phyloP scores from a whole-genome alignment of 2,113 vertebrate species.

The Taxidea taxus region DNA sequence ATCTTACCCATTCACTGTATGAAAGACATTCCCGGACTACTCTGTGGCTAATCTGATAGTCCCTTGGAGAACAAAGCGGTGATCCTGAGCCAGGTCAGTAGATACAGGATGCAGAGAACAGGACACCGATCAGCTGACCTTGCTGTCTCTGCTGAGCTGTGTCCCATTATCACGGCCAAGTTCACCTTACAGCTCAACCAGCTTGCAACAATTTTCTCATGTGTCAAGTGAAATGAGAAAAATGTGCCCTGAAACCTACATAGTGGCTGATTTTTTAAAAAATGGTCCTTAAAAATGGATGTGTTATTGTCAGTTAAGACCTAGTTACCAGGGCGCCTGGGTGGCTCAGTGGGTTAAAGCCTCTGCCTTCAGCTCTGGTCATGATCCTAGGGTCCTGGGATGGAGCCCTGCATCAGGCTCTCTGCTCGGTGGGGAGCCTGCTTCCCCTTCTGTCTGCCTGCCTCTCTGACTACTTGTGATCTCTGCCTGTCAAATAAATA shows the following conservation, averaged over 20 bases:
- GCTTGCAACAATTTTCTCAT: slow-evolving; percentile 43
- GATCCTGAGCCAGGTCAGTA: slow-evolving; percentile 22
- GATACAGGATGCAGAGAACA: background rate
- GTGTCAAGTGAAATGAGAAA: slow-evolving; percentile 53
- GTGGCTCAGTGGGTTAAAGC: no score
- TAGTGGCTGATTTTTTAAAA: no score
- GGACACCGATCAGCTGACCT: background rate
- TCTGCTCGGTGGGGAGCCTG: no score
- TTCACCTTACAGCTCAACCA: slow-evolving; percentile 50
- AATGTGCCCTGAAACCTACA: slow-evolving; percentile 38
- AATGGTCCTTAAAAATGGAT: background rate
- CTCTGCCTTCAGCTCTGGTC: no score
- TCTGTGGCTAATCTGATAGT: background rate
- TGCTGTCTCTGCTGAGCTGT: slow-evolving; percentile 43
- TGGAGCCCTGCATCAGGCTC: no score
- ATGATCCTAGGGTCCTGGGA: no score
- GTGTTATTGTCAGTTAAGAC: background rate
- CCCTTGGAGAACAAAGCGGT: background rate
- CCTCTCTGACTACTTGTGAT: no score
- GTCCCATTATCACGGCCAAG: slow-evolving; percentile 35
- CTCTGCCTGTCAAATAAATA: no score
- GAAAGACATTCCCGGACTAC: background rate
- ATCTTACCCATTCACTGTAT: background rate
- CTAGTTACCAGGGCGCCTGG: background rate
- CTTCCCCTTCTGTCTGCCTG: no score